phyloP scores from a whole-genome alignment of 2,113 vertebrate species.

The Chloropsis cyanopogon region DNA sequence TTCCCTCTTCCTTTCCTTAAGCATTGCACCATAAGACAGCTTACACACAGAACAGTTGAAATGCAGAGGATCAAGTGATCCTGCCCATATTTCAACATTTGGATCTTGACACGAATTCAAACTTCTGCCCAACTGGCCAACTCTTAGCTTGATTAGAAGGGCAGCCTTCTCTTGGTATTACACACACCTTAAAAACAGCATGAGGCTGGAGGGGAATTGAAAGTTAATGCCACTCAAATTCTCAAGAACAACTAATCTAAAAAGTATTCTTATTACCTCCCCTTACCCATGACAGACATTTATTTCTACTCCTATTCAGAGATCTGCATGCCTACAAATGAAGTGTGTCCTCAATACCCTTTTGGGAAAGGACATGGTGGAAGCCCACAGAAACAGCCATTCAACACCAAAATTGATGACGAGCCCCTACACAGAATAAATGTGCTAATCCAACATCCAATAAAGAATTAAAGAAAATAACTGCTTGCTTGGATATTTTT shows the following conservation, averaged over 20 bases:
- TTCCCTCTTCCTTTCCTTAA: not conserved
- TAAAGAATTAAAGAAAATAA: not conserved
- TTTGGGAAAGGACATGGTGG: not conserved
- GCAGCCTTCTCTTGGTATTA: not conserved
- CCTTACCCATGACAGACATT: not conserved
- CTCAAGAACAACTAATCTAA: not conserved
- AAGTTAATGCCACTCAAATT: not conserved
- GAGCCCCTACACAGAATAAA: not conserved
- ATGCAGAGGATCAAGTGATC: not conserved
- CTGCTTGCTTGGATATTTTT: not conserved
- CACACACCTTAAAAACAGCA: not conserved
- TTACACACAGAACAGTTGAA: not conserved
- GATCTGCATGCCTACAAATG: not conserved
- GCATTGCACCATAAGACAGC: not conserved
- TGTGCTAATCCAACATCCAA: not conserved
- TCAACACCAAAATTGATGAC: not conserved
- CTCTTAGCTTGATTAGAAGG: not conserved
- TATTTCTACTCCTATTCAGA: not conserved
- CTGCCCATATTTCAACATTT: not conserved
- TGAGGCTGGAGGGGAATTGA: accelerated
- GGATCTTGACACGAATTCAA: not conserved
- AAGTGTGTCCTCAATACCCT: not conserved
- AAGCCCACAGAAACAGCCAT: not conserved
- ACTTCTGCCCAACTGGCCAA: not conserved
- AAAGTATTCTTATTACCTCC: not conserved